These are phyloP conservation scores for Pyrocoelia pectoralis DNA, from an alignment of 2,888 invertebrate genomes.

Conservation along the genomic window DNA sequence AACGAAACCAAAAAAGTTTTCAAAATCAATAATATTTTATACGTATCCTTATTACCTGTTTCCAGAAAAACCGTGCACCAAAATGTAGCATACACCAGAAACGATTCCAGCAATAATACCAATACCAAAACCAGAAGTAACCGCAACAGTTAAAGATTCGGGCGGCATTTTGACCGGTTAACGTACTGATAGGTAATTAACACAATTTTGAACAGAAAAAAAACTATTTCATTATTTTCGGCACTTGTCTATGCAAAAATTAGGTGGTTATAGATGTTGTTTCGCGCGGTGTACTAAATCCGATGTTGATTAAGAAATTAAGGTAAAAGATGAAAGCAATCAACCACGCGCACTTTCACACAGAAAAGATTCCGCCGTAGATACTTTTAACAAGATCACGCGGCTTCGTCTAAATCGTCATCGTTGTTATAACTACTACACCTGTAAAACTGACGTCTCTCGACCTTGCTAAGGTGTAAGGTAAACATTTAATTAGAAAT, in stretches of 20 bases:
- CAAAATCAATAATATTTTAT: conserved; percentile 16
- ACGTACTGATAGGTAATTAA: too few species aligned
- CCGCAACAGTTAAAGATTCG: conserved; percentile 63
- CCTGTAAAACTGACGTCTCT: conserved; percentile 35
- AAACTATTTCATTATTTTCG: too few species aligned
- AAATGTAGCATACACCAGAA: conserved; percentile 72
- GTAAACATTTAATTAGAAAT: conserved; percentile 38
- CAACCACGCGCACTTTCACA: conserved; percentile 22
- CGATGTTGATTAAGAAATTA: background rate
- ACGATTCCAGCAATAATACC: conserved; percentile 73
- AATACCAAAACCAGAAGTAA: conserved; percentile 69
- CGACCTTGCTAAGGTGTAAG: conserved; percentile 40
- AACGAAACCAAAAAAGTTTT: background rate
- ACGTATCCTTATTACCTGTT: conserved; percentile 58
- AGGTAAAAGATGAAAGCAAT: conserved; percentile 4
- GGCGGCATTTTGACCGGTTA: conserved; percentile 59
- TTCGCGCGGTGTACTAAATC: background rate
- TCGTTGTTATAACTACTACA: conserved; percentile 26
- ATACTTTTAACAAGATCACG: conserved; percentile 35
- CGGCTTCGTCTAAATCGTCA: conserved; percentile 31
- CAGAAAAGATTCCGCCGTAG: conserved; percentile 20
- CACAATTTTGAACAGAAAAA: too few species aligned
- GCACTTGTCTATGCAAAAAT: too few species aligned
- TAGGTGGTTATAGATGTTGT: too few species aligned
- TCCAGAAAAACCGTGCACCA: conserved; percentile 64